Base-by-base conservation (phyloP, 1,140 invertebrate species). In the Danaus melanippus region DNA sequence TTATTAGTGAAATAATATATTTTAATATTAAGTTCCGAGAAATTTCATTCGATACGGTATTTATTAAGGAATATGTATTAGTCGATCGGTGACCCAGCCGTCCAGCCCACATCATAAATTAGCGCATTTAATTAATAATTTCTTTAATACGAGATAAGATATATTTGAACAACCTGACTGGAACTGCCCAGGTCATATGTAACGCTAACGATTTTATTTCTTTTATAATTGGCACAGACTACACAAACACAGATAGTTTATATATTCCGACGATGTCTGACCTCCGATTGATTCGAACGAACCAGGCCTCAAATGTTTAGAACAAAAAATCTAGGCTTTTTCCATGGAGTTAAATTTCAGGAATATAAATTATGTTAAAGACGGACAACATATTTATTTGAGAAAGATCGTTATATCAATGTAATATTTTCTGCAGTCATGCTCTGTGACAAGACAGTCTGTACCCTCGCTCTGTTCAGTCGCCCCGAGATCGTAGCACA, bases 91-190 rank as follows among this genome's bases (percentile, higher is more conserved):
- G 58, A 56, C 57, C 48, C 53, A 60, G 46, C 62, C 69, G 56
- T 69, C 50, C 48, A 55, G 12, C 45, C 21, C 21, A 32, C 21
- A 32, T 32, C 66, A 80, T 84, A 84, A 82, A 82, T 84, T 84
- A 76, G 67, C 68, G 62, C 66, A 81, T 75, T 82, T 84, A 84
- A 84, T 82, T 82, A 82, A 78, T 75, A 84, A 82, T 84, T 76
- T 79, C 74, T 79, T 77, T 74, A 78, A 77, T 79, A 76, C 69
- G 60, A 80, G 75, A 72, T 73, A 76, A 79, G 76, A 79, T 82
- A 84, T 82, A 84, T 84, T 82, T 82, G 76, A 73, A 82, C 77
- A 80, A 82, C 76, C 77, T 82, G 79, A 76, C 71, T 72, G 66
- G 65, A 50, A 65, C 74, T 76, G 78, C 75, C 73, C 76, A 73